These are phyloP conservation scores for Elanoides forficatus DNA, from an alignment of 2,113 vertebrate genomes.

Conservation along the genomic window DNA sequence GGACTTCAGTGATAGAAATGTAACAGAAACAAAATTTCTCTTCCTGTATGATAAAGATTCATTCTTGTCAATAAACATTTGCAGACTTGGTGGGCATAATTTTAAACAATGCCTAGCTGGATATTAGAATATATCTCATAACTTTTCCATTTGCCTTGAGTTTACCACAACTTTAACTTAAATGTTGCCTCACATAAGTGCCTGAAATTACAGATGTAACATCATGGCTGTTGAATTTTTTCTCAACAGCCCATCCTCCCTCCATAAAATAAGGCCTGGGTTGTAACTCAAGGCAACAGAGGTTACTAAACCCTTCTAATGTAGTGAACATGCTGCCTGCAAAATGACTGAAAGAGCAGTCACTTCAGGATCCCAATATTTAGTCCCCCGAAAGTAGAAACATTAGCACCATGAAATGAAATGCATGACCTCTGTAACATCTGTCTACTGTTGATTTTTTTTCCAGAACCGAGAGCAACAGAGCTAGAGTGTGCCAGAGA, in stretches of 20 bases:
- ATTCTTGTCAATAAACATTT: background rate
- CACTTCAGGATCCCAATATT: background rate
- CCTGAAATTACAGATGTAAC: background rate
- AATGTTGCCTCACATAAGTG: background rate
- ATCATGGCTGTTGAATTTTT: background rate
- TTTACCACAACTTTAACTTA: background rate
- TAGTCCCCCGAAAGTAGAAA: background rate
- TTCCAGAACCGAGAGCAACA: background rate
- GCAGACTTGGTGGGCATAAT: background rate
- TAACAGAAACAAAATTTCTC: background rate
- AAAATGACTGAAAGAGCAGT: background rate
- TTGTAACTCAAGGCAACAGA: background rate
- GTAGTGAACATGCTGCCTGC: rapidly evolving
- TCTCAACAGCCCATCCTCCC: background rate
- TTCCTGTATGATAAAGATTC: background rate
- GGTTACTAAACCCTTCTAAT: background rate
- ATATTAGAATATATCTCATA: background rate
- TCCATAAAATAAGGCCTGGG: background rate
- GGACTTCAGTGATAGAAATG: background rate
- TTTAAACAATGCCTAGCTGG: background rate
- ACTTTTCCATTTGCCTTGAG: background rate
- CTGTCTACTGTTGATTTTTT: background rate
- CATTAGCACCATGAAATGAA: background rate
- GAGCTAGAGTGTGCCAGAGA: background rate
- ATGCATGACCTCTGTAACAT: background rate